phyloP scores from a whole-genome alignment of 1,140 invertebrate genomes.

The Pogonomyrmex barbatus region DNA sequence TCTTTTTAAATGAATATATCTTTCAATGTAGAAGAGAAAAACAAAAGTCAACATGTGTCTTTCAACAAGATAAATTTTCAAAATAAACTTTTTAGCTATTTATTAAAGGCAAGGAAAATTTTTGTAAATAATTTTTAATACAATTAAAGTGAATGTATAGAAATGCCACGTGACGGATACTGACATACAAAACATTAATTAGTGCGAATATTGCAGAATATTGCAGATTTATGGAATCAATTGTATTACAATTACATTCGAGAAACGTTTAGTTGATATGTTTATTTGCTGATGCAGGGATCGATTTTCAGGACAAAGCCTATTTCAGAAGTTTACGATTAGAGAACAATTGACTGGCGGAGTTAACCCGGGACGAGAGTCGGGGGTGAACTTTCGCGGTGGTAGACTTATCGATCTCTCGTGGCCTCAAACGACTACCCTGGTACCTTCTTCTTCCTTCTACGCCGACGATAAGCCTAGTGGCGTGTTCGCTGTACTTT shows the following conservation, averaged over 20 bases:
- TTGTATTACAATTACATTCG: slow-evolving; percentile 17
- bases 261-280: slow-evolving; percentile 39
- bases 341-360: slow-evolving; percentile 76
- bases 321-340: slow-evolving; percentile 76
- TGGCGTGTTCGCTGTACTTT: slow-evolving; percentile 68
- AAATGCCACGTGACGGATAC: not conserved
- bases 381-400: slow-evolving; percentile 73
- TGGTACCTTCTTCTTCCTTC: slow-evolving; percentile 77
- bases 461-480: slow-evolving; percentile 68
- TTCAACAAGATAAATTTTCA: not conserved
- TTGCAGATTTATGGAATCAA: slow-evolving; percentile 13
- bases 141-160: not conserved
- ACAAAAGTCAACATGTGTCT: not conserved
- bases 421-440: slow-evolving; percentile 75
- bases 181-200: slow-evolving; percentile 5
- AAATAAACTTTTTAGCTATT: not conserved
- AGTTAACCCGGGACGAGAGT: slow-evolving; percentile 69
- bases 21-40: not conserved
- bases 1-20: not conserved
- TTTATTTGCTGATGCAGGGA: slow-evolving; percentile 55
- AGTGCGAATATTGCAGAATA: too few relatives aligned
- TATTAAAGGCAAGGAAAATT: not conserved
- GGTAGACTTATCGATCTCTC: slow-evolving; percentile 76
- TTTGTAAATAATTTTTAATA: not conserved
- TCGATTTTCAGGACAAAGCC: slow-evolving; percentile 70